Base-by-base conservation (phyloP, 2,888 invertebrate genomes). In the Spisula solida region DNA sequence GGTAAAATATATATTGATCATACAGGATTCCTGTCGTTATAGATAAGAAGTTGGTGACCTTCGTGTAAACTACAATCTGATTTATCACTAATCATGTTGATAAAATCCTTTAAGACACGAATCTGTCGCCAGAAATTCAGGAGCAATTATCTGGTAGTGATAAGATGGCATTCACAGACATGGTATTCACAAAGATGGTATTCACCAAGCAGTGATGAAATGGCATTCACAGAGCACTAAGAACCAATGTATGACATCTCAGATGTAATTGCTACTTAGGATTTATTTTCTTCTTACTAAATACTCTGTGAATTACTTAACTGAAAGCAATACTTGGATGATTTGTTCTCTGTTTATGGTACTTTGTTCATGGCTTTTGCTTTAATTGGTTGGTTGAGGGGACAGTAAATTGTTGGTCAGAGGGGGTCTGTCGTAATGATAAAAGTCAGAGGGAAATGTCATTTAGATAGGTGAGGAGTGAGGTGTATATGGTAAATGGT, bases 51-150 rank as follows among this genome's bases (percentile, higher is more conserved):
- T 25, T 66, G 10, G n/a, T 25, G 25, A 66, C 25, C 25, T 66
- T 66, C n/a, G 25, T 10, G 60, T 66, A 66, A 66, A 66, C 41
- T 66, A 66, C 60, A 66, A 66, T 66, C 60, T n/a, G 41, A 5
- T 56, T 66, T 66, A 20, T 66, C 60, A 66, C 10, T 66, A 66
- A 66, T 66, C 60, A 25, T 66, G 60, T 66, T 25, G 25, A 66
- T n/a, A 66, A 66, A 66, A 66, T 12, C 60, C n/a, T 12, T n/a
- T 66, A 66, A 66, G 60, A 66, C 60, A 66, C 25, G 25, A 66
- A 66, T 66, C 60, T 25, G 25, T n/a, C 25, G 60, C 60, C 20
- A n/a, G n/a, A 66, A 66, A n/a, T 66, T 66, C 60, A 25, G 25
- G 25, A 12, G n/a, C 60, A 66, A 66, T 66, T 66, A 66, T 25